Evolutionary conservation across 2,113 vertebrate genomes (phyloP).

Genomic region (Tretioscincus oriximinensis): DNA sequence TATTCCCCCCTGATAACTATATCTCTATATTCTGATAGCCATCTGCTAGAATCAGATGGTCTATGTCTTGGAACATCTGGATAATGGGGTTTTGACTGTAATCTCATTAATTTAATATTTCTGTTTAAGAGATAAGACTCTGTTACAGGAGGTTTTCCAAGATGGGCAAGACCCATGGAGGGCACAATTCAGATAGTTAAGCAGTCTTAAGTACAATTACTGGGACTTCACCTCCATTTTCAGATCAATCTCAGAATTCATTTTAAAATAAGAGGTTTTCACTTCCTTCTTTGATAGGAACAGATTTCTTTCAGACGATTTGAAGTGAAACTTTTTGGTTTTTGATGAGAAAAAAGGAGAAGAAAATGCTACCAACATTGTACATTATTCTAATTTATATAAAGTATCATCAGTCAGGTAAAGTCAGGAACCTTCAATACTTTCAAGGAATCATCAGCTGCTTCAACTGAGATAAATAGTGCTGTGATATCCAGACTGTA

Average conservation of each 20-base stretch:
- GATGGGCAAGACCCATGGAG: not conserved
- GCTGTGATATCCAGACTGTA: too few species aligned
- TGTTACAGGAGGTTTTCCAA: conserved; percentile 24
- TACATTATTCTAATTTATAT: too few species aligned
- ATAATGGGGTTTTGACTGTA: conserved; percentile 34
- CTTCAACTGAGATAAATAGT: too few species aligned
- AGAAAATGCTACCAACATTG: too few species aligned
- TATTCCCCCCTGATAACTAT: conserved; percentile 30
- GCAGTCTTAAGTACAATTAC: not conserved
- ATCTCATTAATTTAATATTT: conserved; percentile 39
- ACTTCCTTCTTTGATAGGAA: not conserved
- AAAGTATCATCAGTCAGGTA: too few species aligned
- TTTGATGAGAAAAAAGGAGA: not conserved
- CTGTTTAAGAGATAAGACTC: conserved; percentile 29
- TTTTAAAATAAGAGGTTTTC: not conserved
- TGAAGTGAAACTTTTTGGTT: not conserved
- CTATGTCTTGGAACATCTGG: conserved; percentile 35
- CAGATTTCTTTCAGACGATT: not conserved
- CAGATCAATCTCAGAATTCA: not conserved
- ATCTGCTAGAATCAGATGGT: conserved; percentile 40
- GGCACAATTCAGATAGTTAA: conserved; percentile 21
- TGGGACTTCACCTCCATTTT: not conserved
- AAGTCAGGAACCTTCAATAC: too few species aligned
- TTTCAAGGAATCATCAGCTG: too few species aligned
- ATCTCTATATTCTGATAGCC: conserved; percentile 31